Evolutionary conservation across 30 jellyfish, hydroid and myxozoan genomes (phyloP), one percentile per base, ranked within the genome.

Genomic region (Aurelia sp.): DNA sequence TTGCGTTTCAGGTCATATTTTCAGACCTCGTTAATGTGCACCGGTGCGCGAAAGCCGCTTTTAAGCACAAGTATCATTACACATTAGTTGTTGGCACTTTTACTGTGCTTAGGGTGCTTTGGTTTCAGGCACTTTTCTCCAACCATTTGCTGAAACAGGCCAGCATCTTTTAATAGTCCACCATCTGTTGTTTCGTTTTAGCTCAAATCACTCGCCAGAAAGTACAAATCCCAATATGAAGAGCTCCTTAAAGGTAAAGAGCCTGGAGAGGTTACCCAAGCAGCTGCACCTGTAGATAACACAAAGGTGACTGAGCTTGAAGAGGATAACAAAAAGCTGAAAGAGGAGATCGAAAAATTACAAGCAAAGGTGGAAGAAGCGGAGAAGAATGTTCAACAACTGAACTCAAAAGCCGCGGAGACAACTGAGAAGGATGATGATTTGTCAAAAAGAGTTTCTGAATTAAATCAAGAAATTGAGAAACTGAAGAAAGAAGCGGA

Each of bases 151-250:
- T 27, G 2, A 2, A 27, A 27, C 33, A 27, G 33, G 33, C 51
- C 8, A 0, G 51, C 1, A 40, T 6, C 51, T 40, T 4, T 40
- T 40, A 40, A 5, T 1, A 40, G 51, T 8, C 10, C 51, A 4
- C 51, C 51, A 4, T 40, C 8, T 44, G 8, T 44, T 44, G 55
- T 13, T 8, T 44, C 15, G 15, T 59, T 55, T 51, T 68, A 96
- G 99, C 77, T 96, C 69, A 82, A 84, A 65, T 57, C 72, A 52
- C 70, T 91, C n/a, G 99, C 97, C 10, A 80, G 92, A 67, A 85
- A 87, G 65, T 95, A 95, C 96, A 91, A 96, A 63, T 50, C 90
- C 12, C 93, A 78, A 41, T 86, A 60, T 30, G 95, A 83, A 51
- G 91, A 89, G 69, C 88, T 90, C 8, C 96, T 77, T 77, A 89